Evolutionary conservation across 2,113 vertebrate genomes (phyloP).

Genomic region (Condylura cristata): DNA sequence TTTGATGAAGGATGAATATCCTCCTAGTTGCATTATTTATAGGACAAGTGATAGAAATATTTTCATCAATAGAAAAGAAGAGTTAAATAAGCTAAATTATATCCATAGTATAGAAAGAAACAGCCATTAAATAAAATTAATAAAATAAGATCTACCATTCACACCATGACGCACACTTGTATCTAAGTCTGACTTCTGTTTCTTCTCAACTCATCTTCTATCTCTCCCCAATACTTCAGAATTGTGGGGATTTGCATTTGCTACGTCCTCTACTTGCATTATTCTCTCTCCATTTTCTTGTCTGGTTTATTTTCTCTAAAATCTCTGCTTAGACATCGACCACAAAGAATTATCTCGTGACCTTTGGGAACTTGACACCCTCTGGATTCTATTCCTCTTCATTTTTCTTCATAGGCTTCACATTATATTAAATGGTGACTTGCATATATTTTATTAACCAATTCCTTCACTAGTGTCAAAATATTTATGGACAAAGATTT

Average conservation of each 20-base stretch:
- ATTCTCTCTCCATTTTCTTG: neutral
- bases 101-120: neutral
- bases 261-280: neutral
- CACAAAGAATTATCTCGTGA: neutral
- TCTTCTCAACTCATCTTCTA: neutral
- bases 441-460: neutral
- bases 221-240: neutral
- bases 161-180: neutral
- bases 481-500: neutral
- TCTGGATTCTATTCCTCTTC: neutral
- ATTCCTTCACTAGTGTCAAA: neutral
- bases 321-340: neutral
- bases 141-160: neutral
- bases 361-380: neutral
- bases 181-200: neutral
- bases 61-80: neutral
- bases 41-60: neutral
- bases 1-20: neutral
- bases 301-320: neutral
- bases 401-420: neutral
- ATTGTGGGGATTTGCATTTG: neutral
- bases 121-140: neutral
- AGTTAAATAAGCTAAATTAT: neutral
- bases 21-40: neutral
- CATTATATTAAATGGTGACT: neutral